Conservation (phyloP, 2,797 vertebrate genomes). For the Cygnus olor region DNA sequence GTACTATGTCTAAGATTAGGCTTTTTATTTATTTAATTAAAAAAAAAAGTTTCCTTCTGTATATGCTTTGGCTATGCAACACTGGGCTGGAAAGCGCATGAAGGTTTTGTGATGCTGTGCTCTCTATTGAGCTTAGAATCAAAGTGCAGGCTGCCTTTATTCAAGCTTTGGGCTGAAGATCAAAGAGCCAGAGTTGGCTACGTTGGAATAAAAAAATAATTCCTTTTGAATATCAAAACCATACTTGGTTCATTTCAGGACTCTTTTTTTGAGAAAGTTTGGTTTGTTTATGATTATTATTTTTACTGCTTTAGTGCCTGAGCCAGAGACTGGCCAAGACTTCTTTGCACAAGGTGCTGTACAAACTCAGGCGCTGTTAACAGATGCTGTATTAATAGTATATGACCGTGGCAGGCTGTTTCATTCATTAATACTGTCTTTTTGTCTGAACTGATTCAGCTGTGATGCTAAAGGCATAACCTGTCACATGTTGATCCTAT, state of each 20-base stretch:
- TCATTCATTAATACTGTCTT: not conserved
- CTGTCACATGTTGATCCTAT: not conserved
- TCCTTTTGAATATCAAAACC: slow-evolving; percentile 6
- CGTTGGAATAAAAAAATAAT: not conserved
- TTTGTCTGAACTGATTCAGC: not conserved
- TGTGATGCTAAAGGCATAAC: not conserved
- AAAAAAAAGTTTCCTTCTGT: not conserved
- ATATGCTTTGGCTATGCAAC: not conserved
- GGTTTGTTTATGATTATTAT: slow-evolving; percentile 10
- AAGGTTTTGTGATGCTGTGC: not conserved
- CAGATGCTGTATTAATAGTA: not conserved
- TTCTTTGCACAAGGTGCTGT: not conserved
- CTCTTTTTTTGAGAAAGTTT: slow-evolving; percentile 4
- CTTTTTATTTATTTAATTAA: not conserved
- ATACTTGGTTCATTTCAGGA: slow-evolving; percentile 11
- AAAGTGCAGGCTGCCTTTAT: slow-evolving; percentile 46
- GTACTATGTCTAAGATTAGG: not conserved
- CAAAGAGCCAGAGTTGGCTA: slow-evolving; percentile 42
- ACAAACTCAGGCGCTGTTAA: not conserved
- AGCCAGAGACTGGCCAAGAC: not conserved
- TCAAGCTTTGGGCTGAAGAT: slow-evolving; percentile 50
- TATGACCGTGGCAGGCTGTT: not conserved
- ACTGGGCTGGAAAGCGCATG: not conserved
- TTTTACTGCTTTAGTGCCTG: not conserved
- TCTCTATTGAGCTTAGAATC: slow-evolving; percentile 55